Percentiles rank a stretch among this genome's conserved stretches.
phyloP scores from a whole-genome alignment of 2,797 vertebrate species.

The Acridotheres tristis region DNA sequence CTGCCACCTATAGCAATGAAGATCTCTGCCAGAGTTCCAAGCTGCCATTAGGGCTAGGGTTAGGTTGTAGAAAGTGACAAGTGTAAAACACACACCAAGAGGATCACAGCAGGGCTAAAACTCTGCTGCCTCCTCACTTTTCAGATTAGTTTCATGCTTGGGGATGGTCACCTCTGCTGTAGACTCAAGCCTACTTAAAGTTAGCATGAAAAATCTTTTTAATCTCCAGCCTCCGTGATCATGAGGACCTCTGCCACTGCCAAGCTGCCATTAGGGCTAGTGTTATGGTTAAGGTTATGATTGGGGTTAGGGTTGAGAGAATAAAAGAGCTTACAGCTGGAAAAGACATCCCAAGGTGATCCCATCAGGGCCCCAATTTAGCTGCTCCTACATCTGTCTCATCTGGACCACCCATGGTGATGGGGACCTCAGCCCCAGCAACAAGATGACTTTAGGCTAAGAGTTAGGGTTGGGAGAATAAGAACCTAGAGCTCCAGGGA shows the following conservation, averaged over 20 bases:
- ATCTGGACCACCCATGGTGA: background rate
- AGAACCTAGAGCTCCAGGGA: background rate
- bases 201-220: background rate
- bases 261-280: background rate
- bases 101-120: background rate
- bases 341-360: background rate
- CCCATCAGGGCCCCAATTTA: rapidly evolving
- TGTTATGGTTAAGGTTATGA: background rate
- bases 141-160: background rate
- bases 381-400: background rate
- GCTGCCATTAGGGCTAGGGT: background rate
- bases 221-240: background rate
- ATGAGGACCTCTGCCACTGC: background rate
- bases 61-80: background rate
- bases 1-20: background rate
- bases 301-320: background rate
- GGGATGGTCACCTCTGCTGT: background rate
- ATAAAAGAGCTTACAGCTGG: background rate
- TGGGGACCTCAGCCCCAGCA: background rate
- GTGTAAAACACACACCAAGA: background rate
- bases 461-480: background rate
- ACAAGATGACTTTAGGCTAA: background rate
- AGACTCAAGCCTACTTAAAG: background rate
- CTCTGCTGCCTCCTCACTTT: background rate
- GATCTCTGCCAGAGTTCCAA: background rate